These are phyloP conservation scores for Julus scandinavius DNA, from an alignment of 2,888 invertebrate species.

Conservation along the genomic window DNA sequence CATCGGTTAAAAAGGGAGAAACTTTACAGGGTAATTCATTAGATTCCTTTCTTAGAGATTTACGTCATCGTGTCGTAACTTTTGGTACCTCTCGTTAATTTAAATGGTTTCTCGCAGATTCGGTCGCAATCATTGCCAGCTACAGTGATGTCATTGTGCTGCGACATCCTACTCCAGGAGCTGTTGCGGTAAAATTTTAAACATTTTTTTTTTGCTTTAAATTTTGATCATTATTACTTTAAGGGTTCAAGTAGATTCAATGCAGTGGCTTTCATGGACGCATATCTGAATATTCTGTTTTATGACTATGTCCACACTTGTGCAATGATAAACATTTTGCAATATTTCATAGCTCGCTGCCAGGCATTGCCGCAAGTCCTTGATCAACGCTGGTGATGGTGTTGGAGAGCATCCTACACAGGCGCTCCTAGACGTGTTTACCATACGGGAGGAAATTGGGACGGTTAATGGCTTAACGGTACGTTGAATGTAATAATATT, in stretches of 20 bases:
- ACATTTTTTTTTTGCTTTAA: too few species aligned
- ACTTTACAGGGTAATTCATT: conserved; percentile 77
- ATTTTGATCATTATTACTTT: too few species aligned
- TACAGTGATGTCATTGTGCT: conserved; percentile 95
- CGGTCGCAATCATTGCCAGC: conserved; percentile 75
- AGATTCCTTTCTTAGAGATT: conserved; percentile 45
- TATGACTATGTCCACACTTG: too few species aligned
- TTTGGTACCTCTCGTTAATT: too few species aligned
- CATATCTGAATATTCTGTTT: too few species aligned
- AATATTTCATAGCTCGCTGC: conserved; percentile 77
- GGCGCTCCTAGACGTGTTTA: conserved; percentile 96
- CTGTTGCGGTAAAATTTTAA: conserved; percentile 77
- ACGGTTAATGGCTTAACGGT: conserved; percentile 94
- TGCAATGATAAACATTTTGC: conserved; percentile 56
- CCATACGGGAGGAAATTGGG: conserved; percentile 98
- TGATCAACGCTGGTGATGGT: conserved; percentile 99
- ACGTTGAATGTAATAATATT: conserved; percentile 58
- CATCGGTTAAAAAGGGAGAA: conserved; percentile 97
- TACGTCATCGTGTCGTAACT: too few species aligned
- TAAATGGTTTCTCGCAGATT: conserved; percentile 63
- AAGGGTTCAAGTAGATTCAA: too few species aligned
- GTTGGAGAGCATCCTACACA: conserved; percentile 98
- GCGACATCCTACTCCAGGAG: conserved; percentile 92
- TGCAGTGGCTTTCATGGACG: too few species aligned
- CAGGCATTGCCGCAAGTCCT: conserved; percentile 82